These are phyloP conservation scores for Hedya salicella DNA, from an alignment of 2,888 invertebrate genomes.

Conservation along the genomic window DNA sequence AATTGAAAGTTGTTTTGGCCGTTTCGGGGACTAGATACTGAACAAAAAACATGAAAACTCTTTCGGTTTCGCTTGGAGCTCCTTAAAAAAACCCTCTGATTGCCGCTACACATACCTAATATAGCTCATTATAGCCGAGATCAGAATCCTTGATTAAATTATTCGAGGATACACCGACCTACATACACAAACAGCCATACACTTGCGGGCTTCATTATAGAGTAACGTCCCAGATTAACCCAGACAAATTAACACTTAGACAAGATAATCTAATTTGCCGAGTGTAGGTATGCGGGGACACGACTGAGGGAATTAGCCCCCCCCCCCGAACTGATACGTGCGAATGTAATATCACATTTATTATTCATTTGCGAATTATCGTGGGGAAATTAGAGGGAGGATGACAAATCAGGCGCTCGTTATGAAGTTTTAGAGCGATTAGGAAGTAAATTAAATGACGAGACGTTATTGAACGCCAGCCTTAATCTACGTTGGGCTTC, in stretches of 20 bases:
- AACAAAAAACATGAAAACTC: too few relatives aligned
- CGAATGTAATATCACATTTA: conserved; percentile 16
- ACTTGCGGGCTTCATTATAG: conserved; percentile 36
- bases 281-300: conserved; percentile 20
- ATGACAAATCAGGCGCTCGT: neutral
- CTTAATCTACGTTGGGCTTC: too few relatives aligned
- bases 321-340: conserved; percentile 19
- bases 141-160: conserved; percentile 29
- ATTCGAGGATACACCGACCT: conserved; percentile 17
- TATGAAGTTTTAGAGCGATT: neutral
- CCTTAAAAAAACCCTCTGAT: neutral
- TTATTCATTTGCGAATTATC: conserved; percentile 13
- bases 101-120: neutral
- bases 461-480: too few relatives aligned
- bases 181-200: conserved; percentile 16
- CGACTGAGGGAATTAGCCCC: conserved; percentile 14
- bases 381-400: conserved; percentile 1
- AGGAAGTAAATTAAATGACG: too few relatives aligned
- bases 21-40: too few relatives aligned
- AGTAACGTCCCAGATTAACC: conserved; percentile 37
- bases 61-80: too few relatives aligned
- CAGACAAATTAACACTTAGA: conserved; percentile 42
- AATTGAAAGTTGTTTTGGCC: too few relatives aligned
- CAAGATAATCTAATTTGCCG: conserved; percentile 37
- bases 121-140: conserved; percentile 3